Evolutionary conservation across 2,888 invertebrate genomes (phyloP), one percentile per base, ranked within the genome.

Genomic region (Molorchus minor): DNA sequence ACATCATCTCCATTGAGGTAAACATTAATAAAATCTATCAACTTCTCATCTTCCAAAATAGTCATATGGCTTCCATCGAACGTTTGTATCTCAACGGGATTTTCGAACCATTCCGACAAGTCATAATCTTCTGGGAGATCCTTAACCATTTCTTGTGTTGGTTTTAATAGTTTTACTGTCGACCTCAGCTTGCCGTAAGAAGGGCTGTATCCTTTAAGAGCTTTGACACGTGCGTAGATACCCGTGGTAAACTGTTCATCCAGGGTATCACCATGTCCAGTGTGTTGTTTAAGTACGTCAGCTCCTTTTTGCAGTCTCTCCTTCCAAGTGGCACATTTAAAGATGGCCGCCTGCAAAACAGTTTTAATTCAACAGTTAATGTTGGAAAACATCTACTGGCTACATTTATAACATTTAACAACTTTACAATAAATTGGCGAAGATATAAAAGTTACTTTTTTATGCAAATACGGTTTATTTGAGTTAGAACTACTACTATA

Each of bases 21-120:
- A n/a, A n/a, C n/a, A n/a, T n/a, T n/a, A n/a, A n/a, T n/a, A n/a
- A n/a, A n/a, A n/a, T 86, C 82, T 0, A 87, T 84, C 46, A 87
- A 80, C 67, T 85, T 85, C 44, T 84, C 82, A 70, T 87, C 89
- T 10, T 90, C 87, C 66, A 92, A 74, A 70, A 92, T 89, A 35
- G 86, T 86, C 0, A 85, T 77, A 71, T 93, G 92, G 73, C 89
- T 88, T 7, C 92, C 92, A 71, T 90, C 89, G n/a, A 90, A 80
- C 44, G 83, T 84, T 69, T 86, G 84, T 0, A 90, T 81, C 0
- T 83, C 83, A 0, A 90, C 83, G 1, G 82, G 82, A 0, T 83
- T 82, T 17, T 84, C 83, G 0, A 87, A 87, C 17, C 84, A 76
- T 75, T 84, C 83, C 0, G 85, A 83, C 0, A 92, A 76, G 15